A percentile compares a stretch with the other conserved stretches of the same genome.
These are phyloP conservation scores for Aramus guarauna DNA, from an alignment of 2,113 vertebrate genomes.

Conservation along the genomic window DNA sequence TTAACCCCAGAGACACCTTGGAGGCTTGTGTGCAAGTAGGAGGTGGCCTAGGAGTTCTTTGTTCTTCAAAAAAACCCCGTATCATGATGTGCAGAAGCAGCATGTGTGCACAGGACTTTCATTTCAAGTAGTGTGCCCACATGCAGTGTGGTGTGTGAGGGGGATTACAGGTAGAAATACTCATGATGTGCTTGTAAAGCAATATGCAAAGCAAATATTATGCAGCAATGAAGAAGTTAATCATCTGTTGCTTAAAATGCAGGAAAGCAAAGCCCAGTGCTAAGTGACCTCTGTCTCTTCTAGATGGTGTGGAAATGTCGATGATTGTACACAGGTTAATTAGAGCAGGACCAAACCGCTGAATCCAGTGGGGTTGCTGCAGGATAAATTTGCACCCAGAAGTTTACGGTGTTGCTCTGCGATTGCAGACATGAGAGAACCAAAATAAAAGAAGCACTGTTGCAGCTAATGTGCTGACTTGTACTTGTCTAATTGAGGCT, in stretches of 20 bases:
- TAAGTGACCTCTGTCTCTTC: not conserved
- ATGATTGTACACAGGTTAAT: not conserved
- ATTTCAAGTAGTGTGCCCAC: not conserved
- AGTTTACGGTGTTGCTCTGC: not conserved
- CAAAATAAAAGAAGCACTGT: not conserved
- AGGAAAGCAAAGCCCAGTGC: not conserved
- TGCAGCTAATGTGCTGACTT: conserved; percentile 48
- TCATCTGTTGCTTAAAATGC: not conserved
- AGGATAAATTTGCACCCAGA: not conserved
- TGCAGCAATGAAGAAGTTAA: not conserved
- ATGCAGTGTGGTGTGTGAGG: not conserved
- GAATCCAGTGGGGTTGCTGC: not conserved
- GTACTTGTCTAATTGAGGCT: conserved; percentile 46
- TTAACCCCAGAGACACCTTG: not conserved
- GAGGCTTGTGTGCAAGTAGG: not conserved
- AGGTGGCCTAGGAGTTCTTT: not conserved
- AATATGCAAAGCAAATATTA: not conserved
- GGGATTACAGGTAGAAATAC: not conserved
- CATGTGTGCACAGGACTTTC: not conserved
- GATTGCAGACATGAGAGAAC: not conserved
- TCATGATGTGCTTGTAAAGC: not conserved
- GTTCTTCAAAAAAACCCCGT: accelerated
- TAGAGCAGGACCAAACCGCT: not conserved
- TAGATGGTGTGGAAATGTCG: not conserved
- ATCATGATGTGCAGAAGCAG: not conserved